A percentile compares a stretch with the other conserved stretches of the same genome.
phyloP scores from a whole-genome alignment of 1,140 invertebrate species.

The Polypedilum pembai region DNA sequence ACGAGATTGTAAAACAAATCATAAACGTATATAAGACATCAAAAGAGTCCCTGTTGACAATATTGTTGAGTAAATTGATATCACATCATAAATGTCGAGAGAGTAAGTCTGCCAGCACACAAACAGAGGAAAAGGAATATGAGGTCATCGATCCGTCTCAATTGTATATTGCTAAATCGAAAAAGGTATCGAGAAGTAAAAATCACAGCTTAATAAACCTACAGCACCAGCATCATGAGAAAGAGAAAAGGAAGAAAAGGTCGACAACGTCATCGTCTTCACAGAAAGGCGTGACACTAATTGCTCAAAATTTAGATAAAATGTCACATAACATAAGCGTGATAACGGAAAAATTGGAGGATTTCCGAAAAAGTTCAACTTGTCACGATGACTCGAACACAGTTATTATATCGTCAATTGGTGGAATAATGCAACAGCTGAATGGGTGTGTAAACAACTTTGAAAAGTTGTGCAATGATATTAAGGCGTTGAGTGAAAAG shows the following conservation, averaged over 20 bases:
- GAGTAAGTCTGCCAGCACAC: background rate
- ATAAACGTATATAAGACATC: background rate
- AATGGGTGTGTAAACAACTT: background rate
- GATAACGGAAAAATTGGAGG: background rate
- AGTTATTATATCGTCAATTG: background rate
- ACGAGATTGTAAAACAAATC: background rate
- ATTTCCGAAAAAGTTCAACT: background rate
- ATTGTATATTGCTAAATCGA: background rate
- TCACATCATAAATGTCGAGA: background rate
- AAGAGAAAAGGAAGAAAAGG: background rate
- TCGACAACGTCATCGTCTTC: too few species aligned
- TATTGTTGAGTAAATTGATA: background rate
- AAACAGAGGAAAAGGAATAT: background rate
- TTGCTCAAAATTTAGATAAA: slow-evolving; percentile 14
- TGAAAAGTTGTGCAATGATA: slow-evolving; percentile 20
- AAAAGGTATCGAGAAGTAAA: background rate
- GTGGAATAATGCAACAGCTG: background rate
- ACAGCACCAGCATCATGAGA: background rate
- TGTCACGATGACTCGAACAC: background rate
- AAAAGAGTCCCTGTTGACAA: background rate
- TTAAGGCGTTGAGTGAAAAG: background rate
- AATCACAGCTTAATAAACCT: background rate
- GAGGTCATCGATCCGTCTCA: background rate
- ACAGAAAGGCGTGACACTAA: background rate
- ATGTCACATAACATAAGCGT: slow-evolving; percentile 20